Conservation (phyloP, 1,140 invertebrate genomes). For the Brachionus angularis region DNA sequence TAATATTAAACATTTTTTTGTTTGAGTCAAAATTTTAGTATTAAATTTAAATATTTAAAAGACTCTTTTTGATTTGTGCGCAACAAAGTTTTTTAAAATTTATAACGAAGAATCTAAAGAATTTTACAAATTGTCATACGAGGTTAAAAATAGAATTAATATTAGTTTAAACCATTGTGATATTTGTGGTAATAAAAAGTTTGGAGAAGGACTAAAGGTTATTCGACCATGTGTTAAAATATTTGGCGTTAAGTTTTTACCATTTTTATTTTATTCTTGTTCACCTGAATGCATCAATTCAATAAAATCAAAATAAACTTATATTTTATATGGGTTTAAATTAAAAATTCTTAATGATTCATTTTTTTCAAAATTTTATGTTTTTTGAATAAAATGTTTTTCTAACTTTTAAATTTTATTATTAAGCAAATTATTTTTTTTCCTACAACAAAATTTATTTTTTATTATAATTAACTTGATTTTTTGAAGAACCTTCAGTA, state of each 20-base stretch:
- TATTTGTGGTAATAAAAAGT: conserved; percentile 51
- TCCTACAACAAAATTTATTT: too few species aligned
- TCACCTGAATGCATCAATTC: conserved; percentile 49
- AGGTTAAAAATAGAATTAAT: conserved; percentile 12
- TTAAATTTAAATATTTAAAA: conserved; percentile 1
- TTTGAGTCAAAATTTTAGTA: not conserved
- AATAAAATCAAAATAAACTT: not conserved
- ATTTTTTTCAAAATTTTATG: too few species aligned
- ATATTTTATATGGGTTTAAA: too few species aligned
- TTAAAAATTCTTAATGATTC: too few species aligned
- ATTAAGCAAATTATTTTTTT: too few species aligned
- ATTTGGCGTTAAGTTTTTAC: conserved; percentile 53
- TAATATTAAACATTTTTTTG: not conserved
- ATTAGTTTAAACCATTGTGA: conserved; percentile 48
- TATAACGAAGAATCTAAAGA: not conserved
- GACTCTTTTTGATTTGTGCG: conserved; percentile 34
- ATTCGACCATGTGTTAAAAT: conserved; percentile 54
- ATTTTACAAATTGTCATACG: not conserved
- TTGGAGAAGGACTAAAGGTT: conserved; percentile 53
- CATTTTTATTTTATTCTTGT: conserved; percentile 55
- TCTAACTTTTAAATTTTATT: too few species aligned
- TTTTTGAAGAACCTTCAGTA: too few species aligned
- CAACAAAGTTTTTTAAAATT: not conserved
- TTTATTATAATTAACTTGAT: too few species aligned
- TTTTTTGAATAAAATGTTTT: too few species aligned